phyloP scores from a whole-genome alignment of 2,888 invertebrate species.

The Rhimphoctona megacephalus region DNA sequence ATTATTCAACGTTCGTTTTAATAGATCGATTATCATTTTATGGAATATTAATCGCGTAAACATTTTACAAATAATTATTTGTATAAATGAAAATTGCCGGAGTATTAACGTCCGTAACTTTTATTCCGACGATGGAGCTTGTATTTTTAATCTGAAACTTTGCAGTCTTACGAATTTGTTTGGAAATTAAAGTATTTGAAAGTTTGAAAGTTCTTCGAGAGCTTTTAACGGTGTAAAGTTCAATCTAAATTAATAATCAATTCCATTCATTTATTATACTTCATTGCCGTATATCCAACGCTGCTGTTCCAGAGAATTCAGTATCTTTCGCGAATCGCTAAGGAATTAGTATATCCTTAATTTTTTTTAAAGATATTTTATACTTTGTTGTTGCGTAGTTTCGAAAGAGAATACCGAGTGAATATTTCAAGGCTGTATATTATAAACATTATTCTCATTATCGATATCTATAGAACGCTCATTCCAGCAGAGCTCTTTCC shows the following conservation, averaged over 20 bases:
- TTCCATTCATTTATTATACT: background rate
- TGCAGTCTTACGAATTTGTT: background rate
- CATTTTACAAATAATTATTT: background rate
- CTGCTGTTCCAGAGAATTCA: background rate
- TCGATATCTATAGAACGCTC: slow-evolving; percentile 50
- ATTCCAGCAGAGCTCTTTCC: slow-evolving; percentile 6
- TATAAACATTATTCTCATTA: slow-evolving; percentile 31
- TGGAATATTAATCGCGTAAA: too few species aligned
- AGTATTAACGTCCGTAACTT: background rate
- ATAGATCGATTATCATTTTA: background rate
- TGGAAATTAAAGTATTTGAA: background rate
- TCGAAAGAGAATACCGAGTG: background rate
- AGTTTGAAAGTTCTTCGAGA: background rate
- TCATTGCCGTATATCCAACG: background rate
- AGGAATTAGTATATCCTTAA: background rate
- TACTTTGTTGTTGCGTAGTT: background rate
- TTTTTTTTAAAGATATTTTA: slow-evolving; percentile 13
- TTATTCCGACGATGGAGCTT: background rate
- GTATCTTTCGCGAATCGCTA: background rate
- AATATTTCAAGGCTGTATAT: background rate
- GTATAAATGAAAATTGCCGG: background rate
- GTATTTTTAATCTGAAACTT: background rate
- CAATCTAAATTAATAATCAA: background rate
- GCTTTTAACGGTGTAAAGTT: background rate
- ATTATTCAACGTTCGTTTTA: background rate